Conservation (phyloP, 2,113 vertebrate species). For the Mobula hypostoma region DNA sequence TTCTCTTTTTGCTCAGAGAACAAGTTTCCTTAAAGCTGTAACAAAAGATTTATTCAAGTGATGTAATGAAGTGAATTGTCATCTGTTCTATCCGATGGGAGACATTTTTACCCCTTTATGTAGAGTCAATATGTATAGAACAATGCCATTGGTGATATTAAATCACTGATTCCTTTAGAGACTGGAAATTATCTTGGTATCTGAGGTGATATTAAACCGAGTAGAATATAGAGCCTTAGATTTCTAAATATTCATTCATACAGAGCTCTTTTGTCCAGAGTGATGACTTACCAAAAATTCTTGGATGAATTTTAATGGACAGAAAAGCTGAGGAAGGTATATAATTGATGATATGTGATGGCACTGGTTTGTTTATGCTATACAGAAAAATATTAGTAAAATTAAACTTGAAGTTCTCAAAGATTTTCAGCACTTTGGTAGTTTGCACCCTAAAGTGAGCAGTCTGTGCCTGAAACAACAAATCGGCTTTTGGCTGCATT, state of each 20-base stretch:
- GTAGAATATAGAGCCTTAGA: neutral
- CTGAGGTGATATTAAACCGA: neutral
- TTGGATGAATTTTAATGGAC: neutral
- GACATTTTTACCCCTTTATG: too few species aligned
- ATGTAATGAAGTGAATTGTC: neutral
- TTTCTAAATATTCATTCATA: neutral
- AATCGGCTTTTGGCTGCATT: neutral
- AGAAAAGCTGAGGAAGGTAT: neutral
- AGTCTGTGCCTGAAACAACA: neutral
- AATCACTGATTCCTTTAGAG: neutral
- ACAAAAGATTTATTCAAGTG: neutral
- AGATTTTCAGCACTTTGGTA: neutral
- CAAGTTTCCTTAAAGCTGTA: constrained; percentile 90
- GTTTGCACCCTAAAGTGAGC: neutral
- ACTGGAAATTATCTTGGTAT: neutral
- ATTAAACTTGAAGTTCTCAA: neutral
- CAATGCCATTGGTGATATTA: neutral
- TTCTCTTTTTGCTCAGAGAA: constrained; percentile 92
- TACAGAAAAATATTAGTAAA: neutral
- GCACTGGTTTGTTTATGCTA: neutral
- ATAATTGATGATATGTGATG: neutral
- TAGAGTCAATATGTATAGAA: neutral
- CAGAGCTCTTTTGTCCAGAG: neutral
- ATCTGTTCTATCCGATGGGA: neutral
- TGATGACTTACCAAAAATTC: neutral